Conservation (phyloP, 2,797 vertebrate species). For the Bradypodion ventrale region DNA sequence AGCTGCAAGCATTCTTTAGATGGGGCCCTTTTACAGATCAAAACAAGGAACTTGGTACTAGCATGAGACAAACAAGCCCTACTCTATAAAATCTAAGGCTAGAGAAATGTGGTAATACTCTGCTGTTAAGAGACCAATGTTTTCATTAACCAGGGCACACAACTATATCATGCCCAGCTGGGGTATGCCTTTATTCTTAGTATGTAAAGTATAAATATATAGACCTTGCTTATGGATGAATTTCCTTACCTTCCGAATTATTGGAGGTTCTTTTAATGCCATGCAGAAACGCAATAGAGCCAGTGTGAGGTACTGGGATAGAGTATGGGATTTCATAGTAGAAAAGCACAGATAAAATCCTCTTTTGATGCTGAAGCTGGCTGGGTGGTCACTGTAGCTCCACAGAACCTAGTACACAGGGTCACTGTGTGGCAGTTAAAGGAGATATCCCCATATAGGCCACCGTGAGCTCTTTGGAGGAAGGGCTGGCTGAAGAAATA, state of each 20-base stretch:
- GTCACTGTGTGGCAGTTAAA: neutral
- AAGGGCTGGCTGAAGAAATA: neutral
- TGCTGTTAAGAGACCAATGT: conserved; percentile 19
- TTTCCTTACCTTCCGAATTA: conserved; percentile 43
- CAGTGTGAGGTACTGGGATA: neutral
- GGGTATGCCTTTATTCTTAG: conserved; percentile 31
- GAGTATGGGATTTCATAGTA: neutral
- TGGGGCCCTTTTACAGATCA: too few species aligned
- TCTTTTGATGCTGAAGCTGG: neutral
- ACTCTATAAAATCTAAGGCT: too few species aligned
- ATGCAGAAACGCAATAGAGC: neutral
- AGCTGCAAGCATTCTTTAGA: too few species aligned
- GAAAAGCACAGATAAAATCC: neutral
- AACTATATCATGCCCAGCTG: neutral
- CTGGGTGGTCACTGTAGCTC: neutral
- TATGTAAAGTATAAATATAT: neutral
- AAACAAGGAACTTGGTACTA: too few species aligned
- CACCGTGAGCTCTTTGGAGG: neutral
- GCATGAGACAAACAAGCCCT: too few species aligned
- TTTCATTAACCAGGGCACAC: conserved; percentile 41
- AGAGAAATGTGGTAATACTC: too few species aligned
- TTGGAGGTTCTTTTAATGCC: conserved; percentile 25
- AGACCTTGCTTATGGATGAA: conserved; percentile 40
- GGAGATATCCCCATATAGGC: neutral
- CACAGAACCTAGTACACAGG: neutral